These are phyloP conservation scores for Ispidina picta DNA, from an alignment of 2,797 vertebrate genomes.

Conservation along the genomic window DNA sequence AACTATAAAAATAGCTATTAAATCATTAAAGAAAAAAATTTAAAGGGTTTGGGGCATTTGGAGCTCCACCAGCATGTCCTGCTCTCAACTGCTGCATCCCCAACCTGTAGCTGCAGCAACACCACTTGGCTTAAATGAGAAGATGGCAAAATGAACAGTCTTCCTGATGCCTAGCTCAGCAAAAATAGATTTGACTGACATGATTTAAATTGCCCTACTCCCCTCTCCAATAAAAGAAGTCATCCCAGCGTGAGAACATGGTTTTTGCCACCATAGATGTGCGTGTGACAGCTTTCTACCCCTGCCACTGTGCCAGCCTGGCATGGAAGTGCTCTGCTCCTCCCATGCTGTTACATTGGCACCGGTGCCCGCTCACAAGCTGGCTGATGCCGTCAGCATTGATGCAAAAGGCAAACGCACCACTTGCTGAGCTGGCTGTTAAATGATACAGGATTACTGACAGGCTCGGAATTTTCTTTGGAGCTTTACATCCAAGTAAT, in stretches of 20 bases:
- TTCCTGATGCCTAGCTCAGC: background rate
- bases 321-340: rapidly evolving
- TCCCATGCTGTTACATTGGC: background rate
- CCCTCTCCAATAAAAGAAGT: background rate
- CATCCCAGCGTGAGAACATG: background rate
- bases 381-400: background rate
- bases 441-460: background rate
- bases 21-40: background rate
- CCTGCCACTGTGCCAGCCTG: background rate
- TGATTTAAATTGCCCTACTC: rapidly evolving
- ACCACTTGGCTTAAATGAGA: rapidly evolving
- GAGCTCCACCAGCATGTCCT: background rate
- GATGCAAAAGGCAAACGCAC: background rate
- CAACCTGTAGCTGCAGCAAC: rapidly evolving
- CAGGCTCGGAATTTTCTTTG: background rate
- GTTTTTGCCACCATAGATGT: background rate
- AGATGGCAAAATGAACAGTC: background rate
- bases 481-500: background rate
- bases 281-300: background rate
- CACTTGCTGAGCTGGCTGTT: background rate
- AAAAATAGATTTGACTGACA: background rate
- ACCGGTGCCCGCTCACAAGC: background rate
- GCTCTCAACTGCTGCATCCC: background rate
- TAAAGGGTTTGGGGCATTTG: rapidly evolving
- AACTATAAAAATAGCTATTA: background rate